Evolutionary conservation across 2,797 vertebrate species (phyloP).

Genomic region (Sternarchorhynchus goeldii): DNA sequence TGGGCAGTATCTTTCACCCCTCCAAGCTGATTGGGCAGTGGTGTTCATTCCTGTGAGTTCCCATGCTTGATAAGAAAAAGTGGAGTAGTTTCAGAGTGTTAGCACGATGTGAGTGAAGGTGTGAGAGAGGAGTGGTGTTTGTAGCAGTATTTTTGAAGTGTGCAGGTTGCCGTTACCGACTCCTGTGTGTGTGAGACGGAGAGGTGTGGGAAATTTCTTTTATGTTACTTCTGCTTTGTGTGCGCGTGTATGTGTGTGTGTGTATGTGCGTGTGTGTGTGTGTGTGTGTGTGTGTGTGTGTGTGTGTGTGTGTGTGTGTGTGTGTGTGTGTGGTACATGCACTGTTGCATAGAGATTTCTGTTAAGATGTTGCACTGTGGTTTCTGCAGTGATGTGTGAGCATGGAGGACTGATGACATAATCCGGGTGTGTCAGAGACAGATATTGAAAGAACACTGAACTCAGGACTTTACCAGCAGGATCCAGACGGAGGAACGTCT

Average conservation of each 20-base stretch:
- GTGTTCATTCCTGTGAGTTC: background rate
- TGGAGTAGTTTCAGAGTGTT: background rate
- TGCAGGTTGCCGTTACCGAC: background rate
- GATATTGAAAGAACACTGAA: background rate
- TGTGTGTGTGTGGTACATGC: conserved; percentile 35
- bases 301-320: conserved; percentile 7
- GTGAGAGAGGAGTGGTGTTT: background rate
- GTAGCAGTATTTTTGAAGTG: background rate
- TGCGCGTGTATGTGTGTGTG: no score
- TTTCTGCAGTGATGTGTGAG: background rate
- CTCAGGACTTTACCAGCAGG: no score
- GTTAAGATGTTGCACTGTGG: conserved; percentile 12
- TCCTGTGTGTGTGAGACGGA: background rate
- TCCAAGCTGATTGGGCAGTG: no score
- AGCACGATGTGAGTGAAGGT: background rate
- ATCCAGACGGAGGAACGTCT: no score
- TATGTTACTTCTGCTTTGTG: conserved; percentile 10
- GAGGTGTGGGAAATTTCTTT: conserved; percentile 30
- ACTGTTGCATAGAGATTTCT: conserved; percentile 8
- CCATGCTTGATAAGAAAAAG: background rate
- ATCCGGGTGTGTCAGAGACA: conserved; percentile 17
- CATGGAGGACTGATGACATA: background rate
- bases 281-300: conserved; percentile 32
- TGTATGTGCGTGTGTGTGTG: background rate
- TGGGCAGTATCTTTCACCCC: no score